Conservation (phyloP, 2,888 invertebrate species). For the Cephus spinipes region DNA sequence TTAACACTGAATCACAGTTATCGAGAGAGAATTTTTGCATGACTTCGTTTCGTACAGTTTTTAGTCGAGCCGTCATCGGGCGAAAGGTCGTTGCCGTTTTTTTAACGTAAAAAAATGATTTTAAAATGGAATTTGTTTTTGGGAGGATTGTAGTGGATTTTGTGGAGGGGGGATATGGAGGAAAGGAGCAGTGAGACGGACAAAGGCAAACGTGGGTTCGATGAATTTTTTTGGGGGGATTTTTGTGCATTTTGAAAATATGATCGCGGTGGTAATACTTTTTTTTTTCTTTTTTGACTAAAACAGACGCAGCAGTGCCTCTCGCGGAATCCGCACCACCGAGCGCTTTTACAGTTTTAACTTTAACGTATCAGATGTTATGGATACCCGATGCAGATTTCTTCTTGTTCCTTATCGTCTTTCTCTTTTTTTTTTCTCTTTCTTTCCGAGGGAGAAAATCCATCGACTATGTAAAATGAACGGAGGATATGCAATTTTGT, state of each 20-base stretch:
- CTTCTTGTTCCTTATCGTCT: conserved; percentile 15
- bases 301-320: conserved; percentile 45
- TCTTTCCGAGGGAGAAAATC: neutral
- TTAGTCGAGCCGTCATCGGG: neutral
- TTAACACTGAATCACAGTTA: neutral
- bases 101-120: neutral
- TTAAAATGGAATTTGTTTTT: neutral
- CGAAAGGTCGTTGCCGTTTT: neutral
- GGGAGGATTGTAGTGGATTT: too few species aligned
- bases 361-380: conserved; percentile 33
- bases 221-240: neutral
- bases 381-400: conserved; percentile 44
- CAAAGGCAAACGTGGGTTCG: too few species aligned
- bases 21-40: neutral
- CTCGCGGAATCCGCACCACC: conserved; percentile 14
- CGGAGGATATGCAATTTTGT: conserved; percentile 61
- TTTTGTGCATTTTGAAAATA: neutral
- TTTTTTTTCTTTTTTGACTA: conserved; percentile 48
- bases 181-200: too few species aligned
- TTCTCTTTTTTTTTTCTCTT: neutral
- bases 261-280: neutral
- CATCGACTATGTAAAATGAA: conserved; percentile 52
- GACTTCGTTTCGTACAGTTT: neutral
- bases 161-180: neutral
- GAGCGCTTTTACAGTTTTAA: conserved; percentile 21